phyloP scores from a whole-genome alignment of 23 tunicate genomes.

The Aplidium turbinatum region DNA sequence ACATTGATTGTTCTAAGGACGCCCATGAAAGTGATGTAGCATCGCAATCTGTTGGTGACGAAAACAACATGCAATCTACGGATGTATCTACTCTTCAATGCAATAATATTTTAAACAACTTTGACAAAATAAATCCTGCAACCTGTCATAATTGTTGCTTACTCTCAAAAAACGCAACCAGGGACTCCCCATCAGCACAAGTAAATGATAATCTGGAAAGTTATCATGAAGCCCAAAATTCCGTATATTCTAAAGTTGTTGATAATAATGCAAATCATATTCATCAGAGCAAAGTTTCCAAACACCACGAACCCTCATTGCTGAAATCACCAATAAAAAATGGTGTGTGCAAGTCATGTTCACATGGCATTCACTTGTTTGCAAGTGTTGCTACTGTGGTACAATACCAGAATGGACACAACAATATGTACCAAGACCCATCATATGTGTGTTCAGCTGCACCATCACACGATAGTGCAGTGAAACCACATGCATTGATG shows the following conservation, averaged over 20 bases:
- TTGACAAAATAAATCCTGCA: too few relatives aligned
- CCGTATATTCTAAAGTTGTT: neutral
- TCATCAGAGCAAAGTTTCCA: neutral
- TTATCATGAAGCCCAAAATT: neutral
- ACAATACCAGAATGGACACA: neutral
- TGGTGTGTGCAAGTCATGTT: neutral
- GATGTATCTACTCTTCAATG: too few relatives aligned
- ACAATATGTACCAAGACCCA: neutral
- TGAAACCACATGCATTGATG: too few relatives aligned
- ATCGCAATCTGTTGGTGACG: too few relatives aligned
- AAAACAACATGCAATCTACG: too few relatives aligned
- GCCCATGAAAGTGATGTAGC: constrained; percentile 8
- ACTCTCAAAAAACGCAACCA: neutral
- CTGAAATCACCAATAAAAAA: neutral
- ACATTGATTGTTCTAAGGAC: constrained; percentile 9
- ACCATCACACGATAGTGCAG: neutral
- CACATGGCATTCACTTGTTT: neutral
- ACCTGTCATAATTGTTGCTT: too few relatives aligned
- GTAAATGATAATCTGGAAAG: neutral
- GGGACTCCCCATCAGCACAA: neutral
- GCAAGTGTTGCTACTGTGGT: constrained; percentile 1
- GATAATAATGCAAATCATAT: constrained; percentile 22
- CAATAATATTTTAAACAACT: too few relatives aligned
- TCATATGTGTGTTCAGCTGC: neutral
- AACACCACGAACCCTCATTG: neutral